A percentile compares a stretch with the other conserved stretches of the same genome.
Conservation (phyloP, 2,888 invertebrate genomes). For the Therioaphis trifolii region DNA sequence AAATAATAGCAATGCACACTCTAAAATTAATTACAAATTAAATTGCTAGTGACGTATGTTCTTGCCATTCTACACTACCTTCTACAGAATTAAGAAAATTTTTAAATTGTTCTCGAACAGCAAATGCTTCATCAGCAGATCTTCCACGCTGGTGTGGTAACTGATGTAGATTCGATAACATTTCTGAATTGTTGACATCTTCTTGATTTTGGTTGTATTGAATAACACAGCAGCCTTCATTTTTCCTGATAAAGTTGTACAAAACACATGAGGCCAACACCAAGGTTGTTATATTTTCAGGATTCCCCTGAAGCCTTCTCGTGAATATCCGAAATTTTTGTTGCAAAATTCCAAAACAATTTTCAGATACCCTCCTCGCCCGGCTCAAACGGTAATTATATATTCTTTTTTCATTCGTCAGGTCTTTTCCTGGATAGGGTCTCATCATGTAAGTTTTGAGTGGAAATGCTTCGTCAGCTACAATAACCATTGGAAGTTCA, state of each 20-base stretch:
- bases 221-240: neutral
- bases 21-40: no score
- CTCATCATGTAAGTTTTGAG: conserved; percentile 5
- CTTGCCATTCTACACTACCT: conserved; percentile 12
- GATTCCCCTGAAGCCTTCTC: conserved; percentile 11
- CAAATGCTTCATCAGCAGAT: neutral
- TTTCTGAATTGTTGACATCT: neutral
- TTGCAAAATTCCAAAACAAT: neutral
- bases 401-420: neutral
- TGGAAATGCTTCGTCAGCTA: conserved; percentile 15
- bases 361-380: neutral
- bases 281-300: conserved; percentile 5
- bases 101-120: conserved; percentile 3
- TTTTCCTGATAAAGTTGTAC: conserved; percentile 11
- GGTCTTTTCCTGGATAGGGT: conserved; percentile 8
- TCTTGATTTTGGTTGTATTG: neutral
- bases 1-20: no score
- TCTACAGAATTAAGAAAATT: neutral
- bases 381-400: neutral
- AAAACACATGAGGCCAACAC: conserved; percentile 12
- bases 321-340: conserved; percentile 11
- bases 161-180: conserved; percentile 7
- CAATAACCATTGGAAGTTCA: conserved; percentile 18
- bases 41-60: conserved; percentile 1
- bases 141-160: neutral